Evolutionary conservation across 1,140 invertebrate species (phyloP).

Genomic region (Neodiprion lecontei): DNA sequence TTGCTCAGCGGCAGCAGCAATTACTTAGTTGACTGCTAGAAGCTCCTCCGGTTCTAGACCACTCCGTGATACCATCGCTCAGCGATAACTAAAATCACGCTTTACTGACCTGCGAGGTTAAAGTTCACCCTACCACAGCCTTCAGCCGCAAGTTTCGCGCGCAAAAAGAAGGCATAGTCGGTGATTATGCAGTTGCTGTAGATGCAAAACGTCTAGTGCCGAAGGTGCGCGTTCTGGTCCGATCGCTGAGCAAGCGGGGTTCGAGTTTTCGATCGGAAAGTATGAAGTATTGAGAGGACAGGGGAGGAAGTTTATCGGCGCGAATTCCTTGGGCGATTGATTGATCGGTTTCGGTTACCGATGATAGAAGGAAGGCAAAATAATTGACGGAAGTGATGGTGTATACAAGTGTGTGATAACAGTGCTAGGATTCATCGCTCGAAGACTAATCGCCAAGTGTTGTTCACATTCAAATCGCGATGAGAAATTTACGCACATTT

Average conservation of each 20-base stretch:
- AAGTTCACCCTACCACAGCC: not conserved
- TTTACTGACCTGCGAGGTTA: not conserved
- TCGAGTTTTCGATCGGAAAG: not conserved
- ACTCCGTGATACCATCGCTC: not conserved
- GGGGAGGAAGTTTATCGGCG: not conserved
- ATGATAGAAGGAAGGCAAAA: no score
- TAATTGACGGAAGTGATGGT: not conserved
- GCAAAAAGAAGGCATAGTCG: not conserved
- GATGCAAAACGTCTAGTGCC: not conserved
- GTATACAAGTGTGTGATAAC: not conserved
- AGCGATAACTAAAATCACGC: not conserved
- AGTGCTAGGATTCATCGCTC: not conserved
- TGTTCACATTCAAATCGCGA: not conserved
- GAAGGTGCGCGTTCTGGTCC: no score
- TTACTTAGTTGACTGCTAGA: constrained; percentile 11
- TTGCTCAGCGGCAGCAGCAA: constrained; percentile 8
- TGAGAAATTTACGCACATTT: constrained; percentile 26
- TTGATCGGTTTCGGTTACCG: not conserved
- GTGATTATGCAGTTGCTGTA: not conserved
- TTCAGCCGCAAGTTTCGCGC: not conserved
- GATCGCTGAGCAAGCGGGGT: not conserved
- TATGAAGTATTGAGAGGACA: not conserved
- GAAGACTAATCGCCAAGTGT: no score
- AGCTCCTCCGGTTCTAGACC: constrained; percentile 10
- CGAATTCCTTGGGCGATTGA: not conserved